phyloP scores from a whole-genome alignment of 2,113 vertebrate genomes.

The Puntigrus tetrazona region DNA sequence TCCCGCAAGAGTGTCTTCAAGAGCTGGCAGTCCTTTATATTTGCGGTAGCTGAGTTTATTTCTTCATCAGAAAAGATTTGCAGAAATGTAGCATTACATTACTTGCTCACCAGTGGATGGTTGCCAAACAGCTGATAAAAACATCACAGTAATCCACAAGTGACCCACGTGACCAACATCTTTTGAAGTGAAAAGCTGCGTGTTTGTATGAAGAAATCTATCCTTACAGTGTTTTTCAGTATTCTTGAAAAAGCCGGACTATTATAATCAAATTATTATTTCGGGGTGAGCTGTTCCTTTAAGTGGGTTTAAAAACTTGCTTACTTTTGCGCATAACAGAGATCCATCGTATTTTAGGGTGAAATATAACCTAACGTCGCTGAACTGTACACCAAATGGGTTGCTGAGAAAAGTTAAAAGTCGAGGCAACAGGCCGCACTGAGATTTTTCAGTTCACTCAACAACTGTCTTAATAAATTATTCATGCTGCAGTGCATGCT shows the following conservation, averaged over 20 bases:
- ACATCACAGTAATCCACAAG: background rate
- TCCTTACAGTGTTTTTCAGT: too few species aligned
- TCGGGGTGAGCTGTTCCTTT: background rate
- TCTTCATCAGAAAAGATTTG: background rate
- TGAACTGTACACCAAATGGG: background rate
- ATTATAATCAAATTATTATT: too few species aligned
- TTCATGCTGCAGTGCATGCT: constrained; percentile 3
- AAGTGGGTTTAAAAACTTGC: background rate
- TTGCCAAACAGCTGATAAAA: background rate
- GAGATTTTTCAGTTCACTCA: background rate
- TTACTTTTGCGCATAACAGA: background rate
- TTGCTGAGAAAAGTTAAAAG: background rate
- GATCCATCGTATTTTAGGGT: background rate
- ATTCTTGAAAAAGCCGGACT: too few species aligned
- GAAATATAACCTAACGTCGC: background rate
- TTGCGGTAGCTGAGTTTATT: background rate
- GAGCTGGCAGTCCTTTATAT: background rate
- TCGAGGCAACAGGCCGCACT: background rate
- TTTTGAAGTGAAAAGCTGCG: background rate
- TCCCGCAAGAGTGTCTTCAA: background rate
- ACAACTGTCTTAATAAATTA: constrained; percentile 22
- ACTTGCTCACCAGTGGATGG: background rate
- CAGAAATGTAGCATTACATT: background rate
- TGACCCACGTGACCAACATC: background rate
- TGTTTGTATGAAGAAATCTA: background rate